Evolutionary conservation across 2,797 vertebrate species (phyloP), one percentile per base, ranked within the genome.

Genomic region (Acipenser transmontanus): DNA sequence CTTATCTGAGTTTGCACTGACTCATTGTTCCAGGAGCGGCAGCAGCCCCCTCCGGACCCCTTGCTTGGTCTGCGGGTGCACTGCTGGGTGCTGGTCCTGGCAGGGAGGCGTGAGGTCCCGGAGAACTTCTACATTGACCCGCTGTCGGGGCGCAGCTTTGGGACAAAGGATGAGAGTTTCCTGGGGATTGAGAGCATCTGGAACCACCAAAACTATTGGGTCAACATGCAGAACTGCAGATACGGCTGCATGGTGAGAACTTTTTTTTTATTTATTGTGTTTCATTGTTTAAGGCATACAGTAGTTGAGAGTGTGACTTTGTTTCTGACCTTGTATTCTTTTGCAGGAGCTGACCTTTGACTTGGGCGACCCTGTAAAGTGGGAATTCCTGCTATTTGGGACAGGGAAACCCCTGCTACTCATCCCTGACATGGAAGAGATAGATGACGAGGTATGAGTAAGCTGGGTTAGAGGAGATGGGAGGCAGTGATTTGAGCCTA

Each of bases 71-170:
- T 92, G 59, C 74, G 94, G 62, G 87, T 98, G 4, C 93, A 98
- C 0, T 88, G 87, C 0, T 98, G 97, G 96, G 94, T 98, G 50
- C 80, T 99, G 75, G 88, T 99, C 62, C 76, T 95, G 69, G 59
- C 92, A 0, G 94, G 95, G 17, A 91, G 88, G 69, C 85, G 86
- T 0, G 86, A 91, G 6, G 80, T 98, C 54, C 78, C 87, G 0
- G 86, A 97, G 76, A 85, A 85, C 77, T 95, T 99, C 80, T 98
- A 96, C 76, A 94, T 99, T 1, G 92, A 98, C 66, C 85, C 96
- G 0, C 84, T 97, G 65, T 93, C 91, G 0, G 95, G 89, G 0
- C 82, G 72, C 13, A 80, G 86, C 71, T 93, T 87, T 73, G 59
- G 75, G 62, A 89, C 90, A 1, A 64, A 10, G 0, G 77, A 91